Percentiles rank a stretch among this genome's conserved stretches.
Conservation (phyloP, 2,113 vertebrate species). For the Cyphomyrus plagiostoma region DNA sequence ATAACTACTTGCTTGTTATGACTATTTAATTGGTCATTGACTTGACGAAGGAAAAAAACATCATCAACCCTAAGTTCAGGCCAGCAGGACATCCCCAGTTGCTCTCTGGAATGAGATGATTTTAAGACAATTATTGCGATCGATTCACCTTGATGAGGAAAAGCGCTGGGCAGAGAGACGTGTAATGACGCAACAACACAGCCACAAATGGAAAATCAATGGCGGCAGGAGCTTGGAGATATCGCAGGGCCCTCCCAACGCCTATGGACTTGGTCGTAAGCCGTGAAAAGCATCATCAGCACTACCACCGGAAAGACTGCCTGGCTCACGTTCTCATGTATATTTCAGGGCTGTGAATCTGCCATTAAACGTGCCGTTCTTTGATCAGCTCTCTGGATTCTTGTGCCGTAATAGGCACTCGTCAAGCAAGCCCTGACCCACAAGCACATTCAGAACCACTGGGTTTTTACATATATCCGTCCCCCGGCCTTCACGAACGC, state of each 20-base stretch:
- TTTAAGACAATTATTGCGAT: not conserved
- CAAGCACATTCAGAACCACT: not conserved
- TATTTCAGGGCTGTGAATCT: slow-evolving; percentile 63
- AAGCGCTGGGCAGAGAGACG: not conserved
- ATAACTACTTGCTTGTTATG: not conserved
- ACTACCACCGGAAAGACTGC: slow-evolving; percentile 24
- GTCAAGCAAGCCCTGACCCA: not conserved
- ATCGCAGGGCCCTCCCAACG: not conserved
- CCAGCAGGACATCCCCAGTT: not conserved
- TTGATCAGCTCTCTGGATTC: not conserved
- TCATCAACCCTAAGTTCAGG: not conserved
- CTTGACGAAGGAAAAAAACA: not conserved
- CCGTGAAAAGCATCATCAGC: not conserved
- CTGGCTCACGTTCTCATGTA: slow-evolving; percentile 34
- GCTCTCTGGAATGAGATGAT: not conserved
- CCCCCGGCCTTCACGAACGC: not conserved
- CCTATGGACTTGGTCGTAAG: not conserved
- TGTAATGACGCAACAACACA: not conserved
- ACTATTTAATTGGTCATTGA: not conserved
- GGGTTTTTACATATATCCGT: no score
- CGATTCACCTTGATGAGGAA: not conserved
- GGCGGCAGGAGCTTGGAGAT: not conserved
- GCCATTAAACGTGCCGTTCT: slow-evolving; percentile 53
- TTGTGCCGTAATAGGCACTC: not conserved
- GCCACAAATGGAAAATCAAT: not conserved